Base-by-base conservation (phyloP, 2,888 invertebrate genomes). In the Sinopyrophorus schimmeli region DNA sequence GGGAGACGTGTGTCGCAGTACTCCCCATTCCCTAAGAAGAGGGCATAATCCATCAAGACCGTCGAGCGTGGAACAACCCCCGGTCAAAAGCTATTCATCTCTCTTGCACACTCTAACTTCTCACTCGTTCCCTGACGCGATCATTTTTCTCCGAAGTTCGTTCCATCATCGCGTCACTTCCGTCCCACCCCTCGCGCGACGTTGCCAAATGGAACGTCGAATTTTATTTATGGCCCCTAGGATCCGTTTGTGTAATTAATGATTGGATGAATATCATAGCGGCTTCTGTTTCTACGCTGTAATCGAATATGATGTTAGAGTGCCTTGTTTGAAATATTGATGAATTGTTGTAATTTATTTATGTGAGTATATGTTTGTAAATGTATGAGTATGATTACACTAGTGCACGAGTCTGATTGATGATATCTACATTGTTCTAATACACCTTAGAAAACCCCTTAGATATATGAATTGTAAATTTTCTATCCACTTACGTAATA, bases 111-210 rank as follows among this genome's bases (percentile, higher is more conserved):
- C 58, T 62, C 73, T 62, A 53, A 76, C 74, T 68, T 61, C 66
- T 62, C 63, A 62, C 74, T 65, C 62, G 76, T 75, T 44, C 63
- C 65, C 71, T 77, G 71, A 71, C 81, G 79, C 79, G 81, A 82
- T 82, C 82, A 82, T 83, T 83, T 83, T 83, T 83, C 82, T 82
- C 80, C 80, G 68, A 78, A 80, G 80, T 80, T 75, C 82, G 81
- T 80, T 82, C 82, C 82, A 82, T 83, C 83, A 83, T 82, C 82
- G 81, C 82, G 82, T 82, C 83, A 82, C 80, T 80, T 77, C 77
- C 74, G 74, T 76, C 76, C 76, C 80, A 78, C 77, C 77, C 77
- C 76, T 77, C 65, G 77, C 76, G 72, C 71, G 71, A 73, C 73
- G 73, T 73, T 73, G 73, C 73, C 74, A 74, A 74, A 73, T 73